phyloP scores from a whole-genome alignment of 1,140 invertebrate species.

The Drosophila eugracilis region DNA sequence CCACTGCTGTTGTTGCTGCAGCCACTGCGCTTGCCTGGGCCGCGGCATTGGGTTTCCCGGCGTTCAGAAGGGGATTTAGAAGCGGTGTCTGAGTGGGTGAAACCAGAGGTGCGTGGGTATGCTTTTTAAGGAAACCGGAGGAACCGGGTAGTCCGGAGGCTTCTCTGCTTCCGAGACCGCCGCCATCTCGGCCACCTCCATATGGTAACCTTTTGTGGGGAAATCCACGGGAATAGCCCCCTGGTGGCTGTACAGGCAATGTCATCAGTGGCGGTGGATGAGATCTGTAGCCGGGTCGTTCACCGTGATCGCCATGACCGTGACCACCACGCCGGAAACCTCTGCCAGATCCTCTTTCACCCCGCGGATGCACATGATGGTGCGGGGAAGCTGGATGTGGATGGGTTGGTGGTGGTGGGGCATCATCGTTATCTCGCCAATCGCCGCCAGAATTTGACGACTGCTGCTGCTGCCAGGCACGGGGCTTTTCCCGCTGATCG shows the following conservation, averaged over 20 bases:
- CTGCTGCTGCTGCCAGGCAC: slow-evolving; percentile 58
- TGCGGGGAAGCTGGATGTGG: slow-evolving; percentile 53
- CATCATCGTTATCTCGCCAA: slow-evolving; percentile 71
- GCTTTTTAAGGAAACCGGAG: slow-evolving; percentile 55
- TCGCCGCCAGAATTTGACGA: slow-evolving; percentile 42
- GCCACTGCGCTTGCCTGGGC: slow-evolving; percentile 76
- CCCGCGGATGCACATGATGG: slow-evolving; percentile 65
- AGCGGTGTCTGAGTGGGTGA: slow-evolving; percentile 37
- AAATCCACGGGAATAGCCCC: slow-evolving; percentile 74
- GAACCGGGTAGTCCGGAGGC: slow-evolving; percentile 16
- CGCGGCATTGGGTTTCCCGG: slow-evolving; percentile 57
- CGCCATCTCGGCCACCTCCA: slow-evolving; percentile 41
- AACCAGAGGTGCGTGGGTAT: slow-evolving; percentile 32
- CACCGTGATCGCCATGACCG: slow-evolving; percentile 59
- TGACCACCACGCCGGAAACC: slow-evolving; percentile 70
- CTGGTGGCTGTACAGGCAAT: slow-evolving; percentile 72
- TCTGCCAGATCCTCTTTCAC: slow-evolving; percentile 60
- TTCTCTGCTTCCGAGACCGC: slow-evolving; percentile 8
- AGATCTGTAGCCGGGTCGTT: slow-evolving; percentile 60
- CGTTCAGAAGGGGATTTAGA: slow-evolving; percentile 10
- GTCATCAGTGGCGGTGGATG: slow-evolving; percentile 80
- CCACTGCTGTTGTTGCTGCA: slow-evolving; percentile 78
- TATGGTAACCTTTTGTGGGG: slow-evolving; percentile 76
- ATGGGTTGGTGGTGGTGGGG: slow-evolving; percentile 35
- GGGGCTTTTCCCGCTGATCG: slow-evolving; percentile 74